Conservation (phyloP, 2,888 invertebrate genomes). For the Eupithecia subfuscata region DNA sequence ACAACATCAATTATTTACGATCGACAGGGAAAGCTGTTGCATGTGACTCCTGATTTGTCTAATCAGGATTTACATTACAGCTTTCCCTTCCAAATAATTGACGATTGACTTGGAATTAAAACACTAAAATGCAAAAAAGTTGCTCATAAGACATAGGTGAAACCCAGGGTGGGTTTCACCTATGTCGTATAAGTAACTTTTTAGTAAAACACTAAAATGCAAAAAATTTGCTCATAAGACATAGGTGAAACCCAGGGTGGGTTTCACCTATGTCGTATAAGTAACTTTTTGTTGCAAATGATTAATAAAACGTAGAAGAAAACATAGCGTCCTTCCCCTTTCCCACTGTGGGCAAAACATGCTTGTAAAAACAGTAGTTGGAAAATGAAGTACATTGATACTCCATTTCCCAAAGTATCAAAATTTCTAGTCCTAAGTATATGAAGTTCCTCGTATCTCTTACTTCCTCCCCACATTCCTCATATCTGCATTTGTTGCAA, state of each 20-base stretch:
- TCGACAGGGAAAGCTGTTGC: not conserved
- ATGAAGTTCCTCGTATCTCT: not conserved
- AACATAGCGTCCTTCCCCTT: not conserved
- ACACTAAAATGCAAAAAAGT: no score
- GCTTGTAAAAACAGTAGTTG: no score
- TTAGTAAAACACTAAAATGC: no score
- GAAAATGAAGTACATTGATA: not conserved
- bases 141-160: no score
- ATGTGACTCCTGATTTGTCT: not conserved
- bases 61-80: no score
- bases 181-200: no score
- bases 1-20: not conserved
- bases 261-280: not conserved
- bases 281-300: not conserved
- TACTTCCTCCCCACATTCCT: not conserved
- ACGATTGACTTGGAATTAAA: no score
- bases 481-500: conserved; percentile 4
- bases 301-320: not conserved
- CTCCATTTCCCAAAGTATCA: not conserved
- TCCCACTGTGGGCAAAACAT: no score
- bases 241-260: no score
- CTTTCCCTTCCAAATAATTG: no score
- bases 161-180: no score
- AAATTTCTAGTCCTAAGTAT: not conserved
- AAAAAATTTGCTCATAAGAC: no score